Evolutionary conservation across 2,888 invertebrate genomes (phyloP), one percentile per base, ranked within the genome.

Genomic region (Microplitis manilae): DNA sequence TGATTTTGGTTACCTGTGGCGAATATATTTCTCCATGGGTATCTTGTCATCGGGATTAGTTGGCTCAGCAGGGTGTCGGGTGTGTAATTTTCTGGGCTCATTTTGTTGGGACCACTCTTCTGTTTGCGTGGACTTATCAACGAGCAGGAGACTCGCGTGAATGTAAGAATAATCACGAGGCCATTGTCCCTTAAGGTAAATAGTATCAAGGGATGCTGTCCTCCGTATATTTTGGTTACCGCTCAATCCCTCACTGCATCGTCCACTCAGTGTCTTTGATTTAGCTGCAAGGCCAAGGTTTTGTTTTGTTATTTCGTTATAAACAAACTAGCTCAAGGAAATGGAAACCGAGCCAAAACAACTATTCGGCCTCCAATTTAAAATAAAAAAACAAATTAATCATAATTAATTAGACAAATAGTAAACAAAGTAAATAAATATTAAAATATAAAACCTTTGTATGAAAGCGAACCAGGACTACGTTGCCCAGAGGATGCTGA

Each of bases 91-190:
- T 70, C 80, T 76, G 41, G 86, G 82, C 77, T 91, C 90, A 85
- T 90, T 84, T 79, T 65, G 50, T 13, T 50, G 65, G 7, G 91
- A 91, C 90, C 91, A 91, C 85, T 94, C 94, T 80, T 95, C 95
- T 83, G 95, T 95, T 94, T 95, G 89, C 84, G 95, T 95, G 77
- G 95, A 94, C 91, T 95, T 95, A 89, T 95, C 94, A 81, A 95
- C 92, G 90, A 94, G 93, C 83, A 95, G 91, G 81, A 93, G 90
- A 82, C 93, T 93, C 83, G 93, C 93, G 86, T 94, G 93, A 83
- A 93, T 92, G 87, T 94, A 94, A 85, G 94, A 93, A 81, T 90
- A 90, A 86, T 95, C 95, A 84, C 94, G 92, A 64, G 95, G 94
- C 94, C 94, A 95, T 86, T 95, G 94, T 84, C 95, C 95, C 87